These are phyloP conservation scores for Smittia aterrima DNA, from an alignment of 2,888 invertebrate species.

Conservation along the genomic window DNA sequence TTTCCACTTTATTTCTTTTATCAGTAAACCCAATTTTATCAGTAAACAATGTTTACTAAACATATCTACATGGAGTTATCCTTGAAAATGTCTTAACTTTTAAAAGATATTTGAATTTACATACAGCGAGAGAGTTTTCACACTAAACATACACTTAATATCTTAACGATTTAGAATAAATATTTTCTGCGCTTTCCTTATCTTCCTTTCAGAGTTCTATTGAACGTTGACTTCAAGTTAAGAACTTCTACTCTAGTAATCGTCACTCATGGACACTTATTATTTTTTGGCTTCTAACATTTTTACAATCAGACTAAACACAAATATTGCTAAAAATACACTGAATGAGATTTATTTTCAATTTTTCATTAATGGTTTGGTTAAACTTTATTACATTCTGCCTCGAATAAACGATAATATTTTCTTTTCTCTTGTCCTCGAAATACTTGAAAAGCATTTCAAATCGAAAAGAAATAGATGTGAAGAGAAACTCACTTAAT, in stretches of 20 bases:
- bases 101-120: neutral
- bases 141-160: neutral
- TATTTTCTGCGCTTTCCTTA: too few relatives aligned
- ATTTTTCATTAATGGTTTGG: neutral
- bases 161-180: too few relatives aligned
- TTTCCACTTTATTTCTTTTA: neutral
- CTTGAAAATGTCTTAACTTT: neutral
- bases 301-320: slow-evolving; percentile 40
- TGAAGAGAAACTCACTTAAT: too few relatives aligned
- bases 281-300: slow-evolving; percentile 38
- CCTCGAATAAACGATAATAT: too few relatives aligned
- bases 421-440: too few relatives aligned
- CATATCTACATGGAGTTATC: neutral
- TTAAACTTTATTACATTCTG: neutral
- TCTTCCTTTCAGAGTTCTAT: too few relatives aligned
- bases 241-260: neutral
- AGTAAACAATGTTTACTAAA: neutral
- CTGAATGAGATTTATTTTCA: slow-evolving; percentile 33
- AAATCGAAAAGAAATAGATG: too few relatives aligned
- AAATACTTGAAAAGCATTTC: too few relatives aligned
- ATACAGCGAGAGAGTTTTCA: neutral
- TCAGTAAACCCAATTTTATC: slow-evolving; percentile 2
- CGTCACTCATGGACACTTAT: neutral
- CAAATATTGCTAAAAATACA: slow-evolving; percentile 41
- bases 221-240: too few relatives aligned